These are phyloP conservation scores for Pseudomyrmex dendroicus DNA, from an alignment of 1,140 invertebrate species.

Conservation along the genomic window DNA sequence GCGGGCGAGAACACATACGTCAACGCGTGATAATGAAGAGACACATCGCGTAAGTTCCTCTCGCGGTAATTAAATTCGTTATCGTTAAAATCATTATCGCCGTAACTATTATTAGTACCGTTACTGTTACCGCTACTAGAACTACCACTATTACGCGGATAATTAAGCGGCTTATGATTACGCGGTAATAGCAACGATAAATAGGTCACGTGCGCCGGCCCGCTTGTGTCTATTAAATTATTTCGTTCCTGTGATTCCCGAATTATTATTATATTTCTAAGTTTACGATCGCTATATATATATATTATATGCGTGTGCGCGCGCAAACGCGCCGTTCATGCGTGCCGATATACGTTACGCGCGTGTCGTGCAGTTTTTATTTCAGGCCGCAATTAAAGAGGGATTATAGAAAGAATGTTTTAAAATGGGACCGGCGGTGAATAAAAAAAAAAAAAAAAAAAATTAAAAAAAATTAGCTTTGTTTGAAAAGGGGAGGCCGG, in stretches of 20 bases:
- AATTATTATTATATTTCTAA: slow-evolving; percentile 40
- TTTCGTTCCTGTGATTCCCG: slow-evolving; percentile 39
- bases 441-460: not conserved
- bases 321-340: not conserved
- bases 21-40: slow-evolving; percentile 19
- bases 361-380: slow-evolving; percentile 1
- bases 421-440: slow-evolving; percentile 15
- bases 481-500: slow-evolving; percentile 16
- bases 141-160: slow-evolving; percentile 69
- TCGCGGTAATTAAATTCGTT: slow-evolving; percentile 55
- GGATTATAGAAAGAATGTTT: slow-evolving; percentile 33
- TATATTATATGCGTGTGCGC: too few species aligned
- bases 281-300: slow-evolving; percentile 13
- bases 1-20: not conserved
- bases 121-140: slow-evolving; percentile 65
- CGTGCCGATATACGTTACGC: not conserved
- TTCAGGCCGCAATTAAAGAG: slow-evolving; percentile 11
- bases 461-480: slow-evolving; percentile 52
- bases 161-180: slow-evolving; percentile 71
- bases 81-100: slow-evolving; percentile 51
- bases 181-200: slow-evolving; percentile 65
- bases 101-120: slow-evolving; percentile 65
- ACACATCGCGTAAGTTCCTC: slow-evolving; percentile 18
- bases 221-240: slow-evolving; percentile 55
- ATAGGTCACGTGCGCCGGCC: slow-evolving; percentile 65